These are phyloP conservation scores for Rafetus swinhoei DNA, from an alignment of 2,113 vertebrate species.

Conservation along the genomic window DNA sequence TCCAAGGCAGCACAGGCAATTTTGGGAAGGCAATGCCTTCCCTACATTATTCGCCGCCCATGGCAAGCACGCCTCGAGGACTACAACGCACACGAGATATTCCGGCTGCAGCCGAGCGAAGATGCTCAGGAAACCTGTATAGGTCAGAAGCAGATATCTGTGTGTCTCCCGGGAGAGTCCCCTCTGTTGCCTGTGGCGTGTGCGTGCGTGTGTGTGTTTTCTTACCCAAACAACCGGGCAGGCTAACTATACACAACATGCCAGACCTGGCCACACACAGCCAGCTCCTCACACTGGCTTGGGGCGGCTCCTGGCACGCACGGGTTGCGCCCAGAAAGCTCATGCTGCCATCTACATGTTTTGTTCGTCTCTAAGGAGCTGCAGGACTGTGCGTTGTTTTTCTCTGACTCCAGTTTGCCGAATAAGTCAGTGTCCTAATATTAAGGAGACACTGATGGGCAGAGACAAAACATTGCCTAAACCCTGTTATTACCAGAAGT, in stretches of 20 bases:
- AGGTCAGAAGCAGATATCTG: background rate
- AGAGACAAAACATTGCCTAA: background rate
- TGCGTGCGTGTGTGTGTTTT: background rate
- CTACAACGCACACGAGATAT: background rate
- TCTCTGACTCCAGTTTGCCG: background rate
- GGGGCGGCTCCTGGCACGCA: background rate
- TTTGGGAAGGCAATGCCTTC: no score
- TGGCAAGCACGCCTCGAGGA: no score
- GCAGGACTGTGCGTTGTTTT: no score
- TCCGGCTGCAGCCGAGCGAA: background rate
- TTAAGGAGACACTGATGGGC: accelerated
- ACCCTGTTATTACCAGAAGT: background rate
- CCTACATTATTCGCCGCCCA: no score
- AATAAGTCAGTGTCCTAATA: background rate
- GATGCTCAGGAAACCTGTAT: background rate
- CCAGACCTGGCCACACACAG: background rate
- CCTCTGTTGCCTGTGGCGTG: background rate
- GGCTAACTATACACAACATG: background rate
- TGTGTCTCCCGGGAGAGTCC: background rate
- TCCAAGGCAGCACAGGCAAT: no score
- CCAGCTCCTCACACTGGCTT: background rate
- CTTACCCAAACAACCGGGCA: background rate
- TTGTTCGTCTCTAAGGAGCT: no score
- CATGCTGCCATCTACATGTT: no score
- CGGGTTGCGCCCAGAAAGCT: no score